Percentiles rank a stretch among this genome's conserved stretches.
These are phyloP conservation scores for Cantharis rufa DNA, from an alignment of 2,888 invertebrate species.

Conservation along the genomic window DNA sequence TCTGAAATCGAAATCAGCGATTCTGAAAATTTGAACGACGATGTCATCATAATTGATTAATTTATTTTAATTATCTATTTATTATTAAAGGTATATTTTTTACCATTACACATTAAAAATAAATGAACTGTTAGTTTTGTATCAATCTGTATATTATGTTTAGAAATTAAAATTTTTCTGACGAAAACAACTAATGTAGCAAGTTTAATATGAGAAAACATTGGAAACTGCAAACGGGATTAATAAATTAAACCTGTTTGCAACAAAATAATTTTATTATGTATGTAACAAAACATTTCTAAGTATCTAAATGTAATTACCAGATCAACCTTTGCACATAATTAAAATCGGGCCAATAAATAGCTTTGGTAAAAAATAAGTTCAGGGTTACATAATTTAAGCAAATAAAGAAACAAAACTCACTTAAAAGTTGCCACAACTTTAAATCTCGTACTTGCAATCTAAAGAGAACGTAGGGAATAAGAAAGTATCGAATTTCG, in stretches of 20 bases:
- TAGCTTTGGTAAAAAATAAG: slow-evolving; percentile 77
- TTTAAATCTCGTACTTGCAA: slow-evolving; percentile 64
- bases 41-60: background rate
- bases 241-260: background rate
- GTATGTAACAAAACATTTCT: background rate
- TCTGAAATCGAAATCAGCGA: background rate
- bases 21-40: background rate
- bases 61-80: background rate
- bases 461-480: slow-evolving; percentile 85
- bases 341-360: slow-evolving; percentile 75
- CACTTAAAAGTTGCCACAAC: slow-evolving; percentile 60
- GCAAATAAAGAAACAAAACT: slow-evolving; percentile 66
- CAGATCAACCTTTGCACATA: slow-evolving; percentile 86
- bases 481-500: slow-evolving; percentile 93
- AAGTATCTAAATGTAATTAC: slow-evolving; percentile 57
- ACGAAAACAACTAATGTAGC: too few species aligned
- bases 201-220: too few species aligned
- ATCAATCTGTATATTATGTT: background rate
- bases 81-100: background rate
- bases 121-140: background rate
- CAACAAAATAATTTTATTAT: background rate
- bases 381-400: slow-evolving; percentile 75
- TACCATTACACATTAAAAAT: background rate
- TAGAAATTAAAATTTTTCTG: too few species aligned
- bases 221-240: too few species aligned